Conservation (phyloP, 2,888 invertebrate genomes). For the Oscheius sp. region DNA sequence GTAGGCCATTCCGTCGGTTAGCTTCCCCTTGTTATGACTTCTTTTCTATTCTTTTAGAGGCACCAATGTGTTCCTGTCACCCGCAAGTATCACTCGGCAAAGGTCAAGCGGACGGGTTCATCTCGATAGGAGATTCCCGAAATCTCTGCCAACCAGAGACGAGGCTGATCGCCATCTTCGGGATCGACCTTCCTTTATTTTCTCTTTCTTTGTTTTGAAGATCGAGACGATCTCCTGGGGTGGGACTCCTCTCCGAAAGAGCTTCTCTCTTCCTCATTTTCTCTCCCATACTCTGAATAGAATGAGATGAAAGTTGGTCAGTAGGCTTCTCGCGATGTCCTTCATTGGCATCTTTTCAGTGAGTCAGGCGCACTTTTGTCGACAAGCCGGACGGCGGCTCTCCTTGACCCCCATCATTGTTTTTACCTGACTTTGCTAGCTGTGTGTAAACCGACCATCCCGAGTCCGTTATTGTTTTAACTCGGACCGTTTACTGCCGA, state of each 20-base stretch:
- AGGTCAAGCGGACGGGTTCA: constrained; percentile 21
- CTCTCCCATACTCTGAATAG: too few species aligned
- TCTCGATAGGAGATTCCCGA: constrained; percentile 16
- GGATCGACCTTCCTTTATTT: neutral
- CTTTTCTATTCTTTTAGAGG: neutral
- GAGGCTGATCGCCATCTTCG: neutral
- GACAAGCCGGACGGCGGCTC: constrained; percentile 8
- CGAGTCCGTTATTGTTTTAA: constrained; percentile 2
- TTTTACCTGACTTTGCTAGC: constrained; percentile 26
- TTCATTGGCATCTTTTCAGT: neutral
- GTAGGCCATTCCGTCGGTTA: neutral
- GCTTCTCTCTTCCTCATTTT: too few species aligned
- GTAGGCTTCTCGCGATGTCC: too few species aligned
- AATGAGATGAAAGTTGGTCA: too few species aligned
- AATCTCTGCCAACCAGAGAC: constrained; percentile 9
- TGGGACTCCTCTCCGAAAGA: too few species aligned
- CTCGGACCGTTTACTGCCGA: constrained; percentile 5
- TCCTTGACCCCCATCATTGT: constrained; percentile 27
- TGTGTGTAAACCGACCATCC: constrained; percentile 11
- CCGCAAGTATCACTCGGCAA: constrained; percentile 24
- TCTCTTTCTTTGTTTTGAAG: neutral
- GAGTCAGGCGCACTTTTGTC: constrained; percentile 15
- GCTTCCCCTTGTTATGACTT: too few species aligned
- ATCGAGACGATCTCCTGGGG: neutral
- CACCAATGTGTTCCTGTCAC: constrained; percentile 27